Evolutionary conservation across 2,888 invertebrate species (phyloP), one percentile per base, ranked within the genome.

Genomic region (Lissonota sp.): DNA sequence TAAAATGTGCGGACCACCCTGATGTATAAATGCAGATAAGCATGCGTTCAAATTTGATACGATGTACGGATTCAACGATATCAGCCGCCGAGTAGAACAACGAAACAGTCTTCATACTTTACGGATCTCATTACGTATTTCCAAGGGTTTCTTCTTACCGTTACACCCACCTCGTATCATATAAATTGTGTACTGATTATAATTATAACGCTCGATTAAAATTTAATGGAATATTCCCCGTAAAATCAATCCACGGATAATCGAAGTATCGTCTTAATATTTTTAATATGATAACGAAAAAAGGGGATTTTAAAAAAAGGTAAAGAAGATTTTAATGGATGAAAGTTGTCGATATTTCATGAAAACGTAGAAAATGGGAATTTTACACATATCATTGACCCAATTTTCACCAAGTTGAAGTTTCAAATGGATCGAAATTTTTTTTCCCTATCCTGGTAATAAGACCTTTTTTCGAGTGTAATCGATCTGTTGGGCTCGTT

Each of bases 91-190:
- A 53, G 37, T 58, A 53, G 51, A 5, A 42, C 10, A n/a, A 44
- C 44, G 39, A 55, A 62, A 60, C 49, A 75, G 82, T 86, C 87
- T 89, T 89, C 90, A 90, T 89, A 87, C 86, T 85, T 88, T 86
- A 86, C 84, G 84, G 86, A 85, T 90, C 88, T 90, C 89, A 90
- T 91, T 91, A 90, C 60, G 42, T 44, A 6, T 12, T 14, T 39
- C 14, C 51, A 49, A n/a, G 70, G 58, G 58, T 60, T 40, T 10
- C 40, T 14, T 16, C 67, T 67, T 49, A 37, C 63, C 58, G 62
- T 76, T 46, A 69, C 12, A 49, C 16, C 42, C 42, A 14, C 60
- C 26, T 14, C 4, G 7, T 53, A 6, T 39, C 58, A 49, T 62
- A 62, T 55, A 7, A 7, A 53, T 53, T 53, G 39, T 55, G 6